A percentile compares a stretch with the other conserved stretches of the same genome.
Conservation (phyloP, 2,888 invertebrate genomes). For the Rotaria socialis region DNA sequence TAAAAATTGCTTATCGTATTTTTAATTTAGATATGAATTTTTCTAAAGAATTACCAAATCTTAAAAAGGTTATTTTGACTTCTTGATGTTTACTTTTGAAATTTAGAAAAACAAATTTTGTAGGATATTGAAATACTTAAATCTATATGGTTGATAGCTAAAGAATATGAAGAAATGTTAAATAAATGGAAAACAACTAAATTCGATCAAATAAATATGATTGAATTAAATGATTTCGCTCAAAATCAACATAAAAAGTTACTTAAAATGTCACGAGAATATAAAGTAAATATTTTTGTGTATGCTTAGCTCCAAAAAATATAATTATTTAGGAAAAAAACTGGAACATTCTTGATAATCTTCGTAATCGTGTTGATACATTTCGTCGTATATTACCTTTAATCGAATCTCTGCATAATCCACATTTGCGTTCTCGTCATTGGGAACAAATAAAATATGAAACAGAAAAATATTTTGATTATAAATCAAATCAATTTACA, state of each 20-base stretch:
- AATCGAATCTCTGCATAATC: conserved; percentile 17
- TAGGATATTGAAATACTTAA: conserved; percentile 28
- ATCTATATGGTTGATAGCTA: conserved; percentile 23
- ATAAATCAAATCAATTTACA: conserved; percentile 8
- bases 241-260: conserved; percentile 20
- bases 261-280: conserved; percentile 11
- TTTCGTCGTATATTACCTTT: conserved; percentile 29
- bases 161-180: conserved; percentile 22
- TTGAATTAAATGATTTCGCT: conserved; percentile 12
- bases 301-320: too few relatives aligned
- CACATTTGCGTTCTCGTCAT: conserved; percentile 12
- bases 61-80: not conserved
- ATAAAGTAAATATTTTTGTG: not conserved
- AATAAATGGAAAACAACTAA: conserved; percentile 10
- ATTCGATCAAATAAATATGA: not conserved
- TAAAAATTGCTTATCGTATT: conserved; percentile 20
- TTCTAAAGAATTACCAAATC: conserved; percentile 4
- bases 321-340: not conserved
- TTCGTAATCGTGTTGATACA: conserved; percentile 21
- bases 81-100: too few relatives aligned
- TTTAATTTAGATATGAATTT: conserved; percentile 8
- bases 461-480: not conserved
- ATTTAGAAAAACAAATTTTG: not conserved
- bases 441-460: conserved; percentile 22
- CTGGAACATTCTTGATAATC: not conserved